Conservation (phyloP, 2,797 vertebrate species). For the Crocidura indochinensis region DNA sequence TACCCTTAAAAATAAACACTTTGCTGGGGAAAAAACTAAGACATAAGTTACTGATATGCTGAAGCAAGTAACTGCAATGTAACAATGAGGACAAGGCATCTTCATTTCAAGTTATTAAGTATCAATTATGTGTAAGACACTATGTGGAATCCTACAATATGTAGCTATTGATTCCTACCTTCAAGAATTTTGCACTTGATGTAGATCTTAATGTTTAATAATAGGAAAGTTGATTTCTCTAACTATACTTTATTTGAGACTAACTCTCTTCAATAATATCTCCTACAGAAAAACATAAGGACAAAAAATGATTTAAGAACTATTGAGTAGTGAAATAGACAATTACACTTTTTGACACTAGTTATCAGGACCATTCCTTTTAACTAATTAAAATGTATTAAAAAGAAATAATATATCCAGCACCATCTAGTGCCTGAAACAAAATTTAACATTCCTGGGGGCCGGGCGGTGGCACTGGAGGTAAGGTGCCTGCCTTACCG, state of each 20-base stretch:
- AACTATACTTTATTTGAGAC: conserved; percentile 64
- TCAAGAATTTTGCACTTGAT: conserved; percentile 26
- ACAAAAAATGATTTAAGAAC: conserved; percentile 65
- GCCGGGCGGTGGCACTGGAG: no score
- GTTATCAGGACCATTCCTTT: conserved; percentile 59
- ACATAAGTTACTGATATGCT: conserved; percentile 44
- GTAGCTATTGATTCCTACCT: conserved; percentile 44
- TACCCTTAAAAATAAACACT: conserved; percentile 66
- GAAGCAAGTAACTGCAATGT: neutral
- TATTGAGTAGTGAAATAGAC: conserved; percentile 12
- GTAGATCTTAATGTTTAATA: conserved; percentile 67
- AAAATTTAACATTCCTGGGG: conserved; percentile 63
- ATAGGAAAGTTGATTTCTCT: conserved; percentile 60
- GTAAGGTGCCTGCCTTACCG: no score
- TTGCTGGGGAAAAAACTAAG: neutral
- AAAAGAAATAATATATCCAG: conserved; percentile 54
- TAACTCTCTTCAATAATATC: conserved; percentile 38
- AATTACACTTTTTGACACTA: conserved; percentile 52
- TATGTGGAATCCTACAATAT: conserved; percentile 8
- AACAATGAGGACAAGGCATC: conserved; percentile 66
- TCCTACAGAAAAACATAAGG: conserved; percentile 61
- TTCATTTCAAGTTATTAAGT: conserved; percentile 52
- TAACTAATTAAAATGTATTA: conserved; percentile 48
- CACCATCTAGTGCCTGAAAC: conserved; percentile 66
- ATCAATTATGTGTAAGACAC: conserved; percentile 35